Base-by-base conservation (phyloP, 2,113 vertebrate genomes). In the Hippoglossus stenolepis region DNA sequence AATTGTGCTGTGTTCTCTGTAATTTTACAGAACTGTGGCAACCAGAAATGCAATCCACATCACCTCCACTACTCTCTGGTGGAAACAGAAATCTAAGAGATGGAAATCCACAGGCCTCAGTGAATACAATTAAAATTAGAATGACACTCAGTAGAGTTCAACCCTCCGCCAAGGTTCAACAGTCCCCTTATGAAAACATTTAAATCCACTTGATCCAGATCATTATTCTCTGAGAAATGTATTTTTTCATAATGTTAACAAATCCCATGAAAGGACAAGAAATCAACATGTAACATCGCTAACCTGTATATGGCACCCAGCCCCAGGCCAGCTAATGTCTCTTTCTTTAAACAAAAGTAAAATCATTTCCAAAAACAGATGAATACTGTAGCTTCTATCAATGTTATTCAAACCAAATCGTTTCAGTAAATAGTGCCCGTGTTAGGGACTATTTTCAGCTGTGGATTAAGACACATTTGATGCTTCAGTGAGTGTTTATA, bases 191-290 rank as follows among this genome's bases (percentile, higher is more conserved):
- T 38, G 35, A 38, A 38, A 38, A 38, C 35, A 38, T 38, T 38
- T 2, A 38, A 35, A 38, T 38, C 35, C 9, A 10, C 35, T 38
- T 38, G 35, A 38, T 38, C 35, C 35, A 38, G 35, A 38, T 35
- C 7, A 35, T 8, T 8, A 35, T 10, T 38, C 35, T 38, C 35
- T 38, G 35, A 38, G 35, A 38, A 38, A 38, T 26, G 6, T 35
- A 12, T 61, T 66, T 43, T 57, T 4, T 68, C 59, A 24, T 9
- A 28, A n/a, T 63, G 23, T 49, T 20, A 72, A 62, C 45, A 61
- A 56, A 61, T 61, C 4, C 43, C 31, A 43, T 20, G n/a, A 53
- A 28, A 64, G 17, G 53, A 45, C 20, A 23, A 10, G 28, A 62
- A 63, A 47, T 1, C 60, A 51, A 49, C 49, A 15, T 23, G 8